Evolutionary conservation across 2,113 vertebrate species (phyloP), one percentile per base, ranked within the genome.

Genomic region (Xenotilapia caudafasciata): DNA sequence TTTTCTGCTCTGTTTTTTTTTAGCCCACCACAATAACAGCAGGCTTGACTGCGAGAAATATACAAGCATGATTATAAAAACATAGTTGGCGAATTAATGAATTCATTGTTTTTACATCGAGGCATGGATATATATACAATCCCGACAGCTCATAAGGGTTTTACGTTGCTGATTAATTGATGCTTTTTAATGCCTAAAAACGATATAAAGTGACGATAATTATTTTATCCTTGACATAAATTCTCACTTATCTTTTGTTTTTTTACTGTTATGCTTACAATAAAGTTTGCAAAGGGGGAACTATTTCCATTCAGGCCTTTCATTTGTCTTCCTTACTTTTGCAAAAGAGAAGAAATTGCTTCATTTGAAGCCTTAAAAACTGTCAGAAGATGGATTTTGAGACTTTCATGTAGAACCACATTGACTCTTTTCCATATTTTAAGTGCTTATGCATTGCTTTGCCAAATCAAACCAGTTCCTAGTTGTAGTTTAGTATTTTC

Each of bases 131-230:
- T 12, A 12, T 31, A 77, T 19, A 19, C 70, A 49, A 12, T 75
- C 42, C 70, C 3, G 0, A 75, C 42, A 49, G 70, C 9, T 75
- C 0, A 31, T 12, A 77, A 51, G 9, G 26, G 15, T 49, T 77
- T 77, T 51, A 6, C 4, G 7, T 8, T 31, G 11, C 33, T 68
- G 45, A 77, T 49, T 73, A 49, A 31, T 77, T 31, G 9, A n/a
- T 77, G 17, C 26, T 31, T 51, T 77, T 51, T 33, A 19, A 49
- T n/a, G 45, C 15, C 26, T n/a, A 49, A 77, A 49, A 26, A 5
- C 0, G 0, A 17, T 11, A 47, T 28, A 75, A 75, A 47, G 9
- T 19, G 14, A 75, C 1, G 4, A 12, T 47, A 19, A 75, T 75
- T 47, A 75, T 47, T 75, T 75, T 75, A 75, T 75, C 23, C 70